Evolutionary conservation across 2,113 vertebrate genomes (phyloP).

Genomic region (Campylomormyrus tamandua): DNA sequence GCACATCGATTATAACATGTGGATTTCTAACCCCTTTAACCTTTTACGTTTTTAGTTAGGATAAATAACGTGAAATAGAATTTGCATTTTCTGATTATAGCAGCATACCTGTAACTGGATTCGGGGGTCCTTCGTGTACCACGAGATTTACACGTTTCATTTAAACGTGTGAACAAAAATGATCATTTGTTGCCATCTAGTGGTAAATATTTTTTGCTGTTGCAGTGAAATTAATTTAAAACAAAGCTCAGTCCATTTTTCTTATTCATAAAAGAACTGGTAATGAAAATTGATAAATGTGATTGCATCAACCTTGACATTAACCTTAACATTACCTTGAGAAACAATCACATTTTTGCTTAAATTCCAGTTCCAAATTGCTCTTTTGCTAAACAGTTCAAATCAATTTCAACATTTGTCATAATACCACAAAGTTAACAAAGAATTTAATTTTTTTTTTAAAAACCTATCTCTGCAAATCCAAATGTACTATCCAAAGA

Average conservation of each 20-base stretch:
- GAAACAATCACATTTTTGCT: not conserved
- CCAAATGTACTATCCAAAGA: too few relatives aligned
- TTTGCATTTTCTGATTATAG: not conserved
- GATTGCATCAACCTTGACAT: not conserved
- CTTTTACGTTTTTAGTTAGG: not conserved
- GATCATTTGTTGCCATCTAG: constrained; percentile 49
- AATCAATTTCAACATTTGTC: not conserved
- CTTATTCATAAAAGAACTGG: not conserved
- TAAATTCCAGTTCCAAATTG: not conserved
- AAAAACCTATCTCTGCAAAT: not conserved
- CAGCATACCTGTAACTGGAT: not conserved
- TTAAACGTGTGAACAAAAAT: not conserved
- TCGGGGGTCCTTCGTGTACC: not conserved
- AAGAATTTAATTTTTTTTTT: not conserved
- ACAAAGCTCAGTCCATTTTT: not conserved
- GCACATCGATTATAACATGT: not conserved
- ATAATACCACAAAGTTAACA: not conserved
- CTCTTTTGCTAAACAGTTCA: not conserved
- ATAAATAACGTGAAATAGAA: not conserved
- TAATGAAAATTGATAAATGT: not conserved
- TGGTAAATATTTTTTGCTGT: not conserved
- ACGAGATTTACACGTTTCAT: not conserved
- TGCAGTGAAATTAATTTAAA: not conserved
- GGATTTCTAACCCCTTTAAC: not conserved
- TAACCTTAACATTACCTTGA: not conserved